phyloP scores from a whole-genome alignment of 2,113 vertebrate species.

The Brachyhypopomus occidentalis region DNA sequence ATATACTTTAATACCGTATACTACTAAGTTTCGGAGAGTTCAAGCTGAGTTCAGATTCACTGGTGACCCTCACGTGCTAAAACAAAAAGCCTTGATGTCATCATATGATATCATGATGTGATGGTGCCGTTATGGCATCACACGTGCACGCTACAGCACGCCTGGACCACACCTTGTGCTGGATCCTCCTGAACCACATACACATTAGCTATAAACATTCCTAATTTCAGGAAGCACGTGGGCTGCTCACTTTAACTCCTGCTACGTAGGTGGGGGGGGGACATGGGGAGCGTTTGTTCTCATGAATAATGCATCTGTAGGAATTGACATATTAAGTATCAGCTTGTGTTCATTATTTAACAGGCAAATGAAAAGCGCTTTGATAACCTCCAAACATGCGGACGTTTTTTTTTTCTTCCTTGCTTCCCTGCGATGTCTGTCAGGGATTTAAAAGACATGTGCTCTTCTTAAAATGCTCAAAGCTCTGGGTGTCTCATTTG shows the following conservation, averaged over 20 bases:
- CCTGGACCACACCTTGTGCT: neutral
- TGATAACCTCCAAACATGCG: slow-evolving; percentile 54
- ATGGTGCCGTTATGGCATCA: neutral
- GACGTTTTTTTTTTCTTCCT: slow-evolving; percentile 31
- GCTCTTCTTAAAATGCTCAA: slow-evolving; percentile 20
- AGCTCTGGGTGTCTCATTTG: slow-evolving; percentile 30
- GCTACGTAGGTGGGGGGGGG: slow-evolving; percentile 45
- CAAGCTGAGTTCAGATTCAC: too few relatives aligned
- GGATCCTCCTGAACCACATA: neutral
- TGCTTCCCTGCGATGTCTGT: slow-evolving; percentile 38
- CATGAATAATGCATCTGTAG: slow-evolving; percentile 55
- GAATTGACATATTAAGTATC: slow-evolving; percentile 58
- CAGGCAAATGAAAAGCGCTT: slow-evolving; percentile 53
- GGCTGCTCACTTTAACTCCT: slow-evolving; percentile 39
- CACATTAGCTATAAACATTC: slow-evolving; percentile 18
- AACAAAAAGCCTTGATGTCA: too few relatives aligned
- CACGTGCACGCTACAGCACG: too few relatives aligned
- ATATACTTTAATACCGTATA: too few relatives aligned
- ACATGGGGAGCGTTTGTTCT: slow-evolving; percentile 54
- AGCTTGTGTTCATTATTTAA: slow-evolving; percentile 58
- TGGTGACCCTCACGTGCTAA: too few relatives aligned
- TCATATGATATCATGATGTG: too few relatives aligned
- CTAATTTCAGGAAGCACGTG: slow-evolving; percentile 16
- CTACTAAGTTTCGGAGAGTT: too few relatives aligned
- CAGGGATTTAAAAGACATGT: slow-evolving; percentile 31